These are phyloP conservation scores for Dissostichus mawsoni DNA, from an alignment of 2,113 vertebrate genomes.

Conservation along the genomic window DNA sequence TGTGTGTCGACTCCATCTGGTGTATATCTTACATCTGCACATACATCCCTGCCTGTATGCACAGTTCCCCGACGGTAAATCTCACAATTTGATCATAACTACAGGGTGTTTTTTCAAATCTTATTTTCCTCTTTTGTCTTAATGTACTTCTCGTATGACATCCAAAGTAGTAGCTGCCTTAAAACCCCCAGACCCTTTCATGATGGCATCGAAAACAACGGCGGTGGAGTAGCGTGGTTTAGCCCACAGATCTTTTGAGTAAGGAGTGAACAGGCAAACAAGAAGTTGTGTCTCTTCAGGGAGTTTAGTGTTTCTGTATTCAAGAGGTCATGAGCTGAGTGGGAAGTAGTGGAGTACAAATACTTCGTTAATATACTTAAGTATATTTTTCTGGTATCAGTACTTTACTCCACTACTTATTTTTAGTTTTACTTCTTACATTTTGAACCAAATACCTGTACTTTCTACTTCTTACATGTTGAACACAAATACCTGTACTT, in stretches of 20 bases:
- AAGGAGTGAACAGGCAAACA: constrained; percentile 64
- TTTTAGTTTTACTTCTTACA: too few species aligned
- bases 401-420: too few species aligned
- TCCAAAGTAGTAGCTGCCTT: constrained; percentile 71
- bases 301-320: constrained; percentile 49
- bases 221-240: constrained; percentile 52
- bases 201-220: constrained; percentile 63
- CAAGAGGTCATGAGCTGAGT: constrained; percentile 10
- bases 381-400: too few species aligned
- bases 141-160: constrained; percentile 57
- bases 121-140: constrained; percentile 54
- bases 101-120: constrained; percentile 57
- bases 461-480: too few species aligned
- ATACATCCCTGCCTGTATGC: constrained; percentile 47
- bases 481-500: too few species aligned
- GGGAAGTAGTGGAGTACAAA: too few species aligned
- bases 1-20: constrained; percentile 67
- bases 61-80: constrained; percentile 46
- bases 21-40: constrained; percentile 61
- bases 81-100: constrained; percentile 58
- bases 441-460: too few species aligned
- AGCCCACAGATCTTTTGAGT: constrained; percentile 60
- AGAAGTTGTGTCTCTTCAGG: constrained; percentile 13
- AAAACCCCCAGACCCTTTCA: constrained; percentile 71
- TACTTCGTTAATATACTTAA: too few species aligned